A percentile compares a stretch with the other conserved stretches of the same genome.
phyloP scores from a whole-genome alignment of 2,888 invertebrate genomes.

The Clepsis dumicolana region DNA sequence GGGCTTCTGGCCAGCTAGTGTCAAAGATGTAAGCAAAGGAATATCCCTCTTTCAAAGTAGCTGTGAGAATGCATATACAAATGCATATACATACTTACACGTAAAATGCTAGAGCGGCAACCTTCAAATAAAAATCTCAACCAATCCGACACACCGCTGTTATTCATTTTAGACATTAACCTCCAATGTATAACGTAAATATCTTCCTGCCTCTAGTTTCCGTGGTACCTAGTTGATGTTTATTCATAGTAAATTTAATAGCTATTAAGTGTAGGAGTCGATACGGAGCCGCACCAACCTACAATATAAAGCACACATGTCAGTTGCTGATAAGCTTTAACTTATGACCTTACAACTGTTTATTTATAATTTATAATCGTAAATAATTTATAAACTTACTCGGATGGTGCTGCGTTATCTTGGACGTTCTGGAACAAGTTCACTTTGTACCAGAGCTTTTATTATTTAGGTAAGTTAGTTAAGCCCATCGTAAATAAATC shows the following conservation, averaged over 20 bases:
- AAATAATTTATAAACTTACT: constrained; percentile 38
- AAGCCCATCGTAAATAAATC: constrained; percentile 16
- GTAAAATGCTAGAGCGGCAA: constrained; percentile 44
- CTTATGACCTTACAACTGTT: constrained; percentile 43
- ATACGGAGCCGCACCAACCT: constrained; percentile 4
- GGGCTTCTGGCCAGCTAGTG: too few species aligned
- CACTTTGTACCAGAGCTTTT: constrained; percentile 36
- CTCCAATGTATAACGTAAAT: constrained; percentile 71
- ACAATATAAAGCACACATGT: constrained; percentile 22
- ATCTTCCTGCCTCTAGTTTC: constrained; percentile 73
- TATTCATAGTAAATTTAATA: constrained; percentile 31
- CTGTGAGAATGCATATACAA: neutral
- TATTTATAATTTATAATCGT: constrained; percentile 38
- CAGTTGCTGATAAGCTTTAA: constrained; percentile 42
- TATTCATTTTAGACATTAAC: constrained; percentile 74
- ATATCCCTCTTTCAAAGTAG: neutral
- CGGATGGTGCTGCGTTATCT: constrained; percentile 39
- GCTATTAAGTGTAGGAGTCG: constrained; percentile 28
- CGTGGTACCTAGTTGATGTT: constrained; percentile 55
- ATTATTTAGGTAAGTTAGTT: constrained; percentile 24
- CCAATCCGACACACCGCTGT: constrained; percentile 70
- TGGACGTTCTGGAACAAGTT: constrained; percentile 42
- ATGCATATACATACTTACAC: neutral
- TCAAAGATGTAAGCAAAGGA: too few species aligned
- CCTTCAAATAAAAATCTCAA: constrained; percentile 77